Evolutionary conservation across 2,888 invertebrate genomes (phyloP), one percentile per base, ranked within the genome.

Genomic region (Microchrysa polita): DNA sequence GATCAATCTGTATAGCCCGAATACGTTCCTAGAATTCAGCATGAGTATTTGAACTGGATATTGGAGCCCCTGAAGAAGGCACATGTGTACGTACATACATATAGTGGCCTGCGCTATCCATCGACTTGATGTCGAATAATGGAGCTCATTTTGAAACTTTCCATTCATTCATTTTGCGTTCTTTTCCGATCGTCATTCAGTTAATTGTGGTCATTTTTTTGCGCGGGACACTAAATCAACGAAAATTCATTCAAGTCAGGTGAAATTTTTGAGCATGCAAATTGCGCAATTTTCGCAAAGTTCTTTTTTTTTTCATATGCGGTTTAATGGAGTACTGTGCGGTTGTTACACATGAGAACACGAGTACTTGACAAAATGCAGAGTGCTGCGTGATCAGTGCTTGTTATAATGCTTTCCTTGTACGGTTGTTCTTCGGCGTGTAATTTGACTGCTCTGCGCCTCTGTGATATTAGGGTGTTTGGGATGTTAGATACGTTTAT

Each of bases 191-290:
- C 59, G 44, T 60, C 59, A 60, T 60, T 72, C 44, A 44, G 60
- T 60, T 71, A 59, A 59, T 71, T 71, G 71, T 57, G 57, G 42
- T 22, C 59, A 20, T 48, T 61, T 34, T 34, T 34, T 34, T 34
- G 27, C 27, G 61, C 12, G 27, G 16, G 27, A 12, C 22, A 55
- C 14, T 42, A 72, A 60, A 53, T 44, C 16, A 16, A n/a, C 27
- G 14, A 40, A 73, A 72, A 60, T 65, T 72, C 72, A 74, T 74
- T 74, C 74, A 72, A 72, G 72, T 74, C 74, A 59, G 72, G 67
- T 67, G 59, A 59, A 22, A 67, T 52, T 67, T 74, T 72, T 22
- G 65, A 23, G 72, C 72, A 72, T 74, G 72, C 65, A 74, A 74
- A 74, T 65, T 72, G 57, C 72, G 57, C 16, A 48, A 73, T 61